Base-by-base conservation (phyloP, 2,888 invertebrate species). In the Therioaphis trifolii region DNA sequence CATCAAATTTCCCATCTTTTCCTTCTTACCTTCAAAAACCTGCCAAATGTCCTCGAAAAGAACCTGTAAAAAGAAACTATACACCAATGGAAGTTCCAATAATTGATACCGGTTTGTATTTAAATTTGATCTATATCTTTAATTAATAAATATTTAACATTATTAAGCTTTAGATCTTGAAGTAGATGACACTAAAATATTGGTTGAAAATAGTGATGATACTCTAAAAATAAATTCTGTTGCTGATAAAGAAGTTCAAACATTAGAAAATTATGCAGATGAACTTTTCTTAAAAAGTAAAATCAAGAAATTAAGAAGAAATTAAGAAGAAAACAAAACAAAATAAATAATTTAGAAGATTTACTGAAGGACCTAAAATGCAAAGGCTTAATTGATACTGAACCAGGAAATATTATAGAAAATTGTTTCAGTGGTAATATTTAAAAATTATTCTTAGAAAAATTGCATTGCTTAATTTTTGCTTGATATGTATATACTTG, bases 211-310 rank as follows among this genome's bases (percentile, higher is more conserved):
- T 55, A 55, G 55, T 55, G 21, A 55, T 55, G 55, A 9, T n/a
- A 55, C 21, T 21, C 55, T 55, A 55, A 55, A 55, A 55, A 55
- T 55, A 55, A 21, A 55, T 55, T 55, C 55, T 55, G 55, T 55
- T n/a, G 55, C 55, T 21, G 55, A 55, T 55, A 21, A 55, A 55
- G 55, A 21, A 55, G 55, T 55, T 9, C 55, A 55, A 55, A 55
- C 55, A 55, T 55, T 55, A 55, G 55, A 55, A 55, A 55, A 55
- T 55, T 55, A 55, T 55, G 55, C 55, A 55, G 55, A 55, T 55
- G 55, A 55, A 55, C 55, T 55, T 55, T 55, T 55, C 55, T 55
- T 55, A 55, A 55, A 55, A 21, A 21, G 55, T 55, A 55, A 55
- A 55, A 55, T 55, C 55, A 55, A 55, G 21, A 55, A 21, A 55